Evolutionary conservation across 1,140 invertebrate genomes (phyloP).

Genomic region (Heliconius hewitsoni): DNA sequence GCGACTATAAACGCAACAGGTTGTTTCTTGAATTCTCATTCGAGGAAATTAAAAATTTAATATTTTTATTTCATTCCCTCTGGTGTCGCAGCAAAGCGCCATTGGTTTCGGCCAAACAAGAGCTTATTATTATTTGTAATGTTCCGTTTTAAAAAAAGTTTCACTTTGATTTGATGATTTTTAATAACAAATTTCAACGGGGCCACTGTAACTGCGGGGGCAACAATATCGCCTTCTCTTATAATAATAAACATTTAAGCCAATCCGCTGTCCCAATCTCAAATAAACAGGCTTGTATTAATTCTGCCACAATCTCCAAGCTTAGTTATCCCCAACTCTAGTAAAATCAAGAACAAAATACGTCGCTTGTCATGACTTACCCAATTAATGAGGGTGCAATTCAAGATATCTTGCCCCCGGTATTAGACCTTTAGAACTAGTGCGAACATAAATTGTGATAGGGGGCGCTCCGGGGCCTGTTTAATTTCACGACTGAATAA

Average conservation of each 20-base stretch:
- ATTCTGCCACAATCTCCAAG: slow-evolving; percentile 30
- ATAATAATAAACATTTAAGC: slow-evolving; percentile 6
- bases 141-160: no score
- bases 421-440: slow-evolving; percentile 69
- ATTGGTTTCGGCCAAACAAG: no score
- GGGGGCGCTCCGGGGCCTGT: slow-evolving; percentile 65
- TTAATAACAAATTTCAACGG: slow-evolving; percentile 3
- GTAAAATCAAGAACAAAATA: slow-evolving; percentile 59
- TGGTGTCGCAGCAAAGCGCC: no score
- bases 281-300: slow-evolving; percentile 27
- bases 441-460: slow-evolving; percentile 78
- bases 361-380: slow-evolving; percentile 50
- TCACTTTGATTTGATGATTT: no score
- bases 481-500: slow-evolving; percentile 80
- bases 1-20: no score
- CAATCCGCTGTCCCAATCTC: slow-evolving; percentile 27
- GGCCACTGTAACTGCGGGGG: neutral
- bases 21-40: no score
- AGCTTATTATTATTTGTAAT: no score
- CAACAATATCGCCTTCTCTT: no score
- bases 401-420: slow-evolving; percentile 53
- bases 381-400: slow-evolving; percentile 71
- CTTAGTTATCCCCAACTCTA: slow-evolving; percentile 17
- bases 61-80: no score
- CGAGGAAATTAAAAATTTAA: no score